Evolutionary conservation across 2,113 vertebrate species (phyloP).

Genomic region (Sinocyclocheilus anshuiensis): DNA sequence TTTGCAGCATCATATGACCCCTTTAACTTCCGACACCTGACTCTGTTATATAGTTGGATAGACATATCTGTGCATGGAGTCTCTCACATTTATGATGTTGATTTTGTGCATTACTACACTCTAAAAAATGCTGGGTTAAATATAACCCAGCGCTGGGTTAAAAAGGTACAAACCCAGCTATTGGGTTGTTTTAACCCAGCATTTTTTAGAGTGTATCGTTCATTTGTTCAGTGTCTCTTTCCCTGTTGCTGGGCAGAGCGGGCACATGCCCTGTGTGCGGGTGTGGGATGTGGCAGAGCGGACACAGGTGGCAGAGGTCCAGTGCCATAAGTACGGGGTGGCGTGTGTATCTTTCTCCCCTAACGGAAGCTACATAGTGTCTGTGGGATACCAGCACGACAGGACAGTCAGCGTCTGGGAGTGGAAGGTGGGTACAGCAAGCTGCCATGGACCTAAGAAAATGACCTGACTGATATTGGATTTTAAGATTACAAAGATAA

Average conservation of each 20-base stretch:
- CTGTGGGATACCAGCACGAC: conserved; percentile 89
- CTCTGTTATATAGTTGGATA: background rate
- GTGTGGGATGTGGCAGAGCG: conserved; percentile 84
- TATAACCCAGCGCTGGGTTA: too few relatives aligned
- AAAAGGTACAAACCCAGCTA: too few relatives aligned
- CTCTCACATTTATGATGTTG: background rate
- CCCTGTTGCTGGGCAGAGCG: conserved; percentile 72
- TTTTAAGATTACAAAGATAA: background rate
- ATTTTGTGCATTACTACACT: background rate
- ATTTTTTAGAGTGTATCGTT: background rate
- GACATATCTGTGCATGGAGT: background rate
- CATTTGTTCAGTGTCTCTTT: background rate
- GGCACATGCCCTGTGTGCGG: conserved; percentile 85
- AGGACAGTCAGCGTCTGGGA: conserved; percentile 88
- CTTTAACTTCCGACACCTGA: too few relatives aligned
- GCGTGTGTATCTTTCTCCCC: conserved; percentile 87
- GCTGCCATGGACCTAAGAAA: background rate
- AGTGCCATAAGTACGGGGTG: conserved; percentile 86
- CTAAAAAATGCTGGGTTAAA: too few relatives aligned
- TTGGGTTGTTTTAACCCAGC: too few relatives aligned
- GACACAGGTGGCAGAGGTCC: conserved; percentile 78
- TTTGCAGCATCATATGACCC: too few relatives aligned
- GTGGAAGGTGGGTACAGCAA: conserved; percentile 81
- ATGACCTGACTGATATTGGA: background rate
- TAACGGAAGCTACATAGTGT: conserved; percentile 81